Percentiles rank a stretch among this genome's conserved stretches.
Conservation (phyloP, 2,888 invertebrate species). For the Scaptomyza polygonia region DNA sequence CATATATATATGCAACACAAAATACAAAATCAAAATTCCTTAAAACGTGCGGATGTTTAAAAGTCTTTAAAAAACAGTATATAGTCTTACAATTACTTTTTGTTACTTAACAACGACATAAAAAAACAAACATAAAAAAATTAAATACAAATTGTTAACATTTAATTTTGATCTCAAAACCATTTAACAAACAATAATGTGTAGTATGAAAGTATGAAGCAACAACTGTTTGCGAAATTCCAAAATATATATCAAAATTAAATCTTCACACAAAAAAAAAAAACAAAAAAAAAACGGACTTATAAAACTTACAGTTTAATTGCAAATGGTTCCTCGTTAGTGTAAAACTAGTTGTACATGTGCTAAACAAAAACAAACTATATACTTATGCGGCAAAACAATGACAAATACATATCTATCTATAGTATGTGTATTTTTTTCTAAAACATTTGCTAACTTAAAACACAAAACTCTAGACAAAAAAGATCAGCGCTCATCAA, state of each 20-base stretch:
- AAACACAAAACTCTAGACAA: conserved; percentile 29
- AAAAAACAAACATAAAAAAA: conserved; percentile 23
- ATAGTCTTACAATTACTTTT: conserved; percentile 70
- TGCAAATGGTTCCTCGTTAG: conserved; percentile 83
- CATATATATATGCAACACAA: no score
- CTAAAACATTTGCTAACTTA: conserved; percentile 46
- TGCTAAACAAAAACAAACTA: conserved; percentile 53
- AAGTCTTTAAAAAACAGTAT: conserved; percentile 62
- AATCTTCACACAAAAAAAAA: conserved; percentile 54
- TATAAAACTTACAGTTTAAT: conserved; percentile 63
- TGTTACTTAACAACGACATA: conserved; percentile 31
- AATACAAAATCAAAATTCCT: conserved; percentile 10
- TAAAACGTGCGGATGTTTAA: conserved; percentile 39
- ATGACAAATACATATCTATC: conserved; percentile 25
- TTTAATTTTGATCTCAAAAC: conserved; percentile 81
- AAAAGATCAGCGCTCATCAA: conserved; percentile 54
- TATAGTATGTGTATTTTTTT: conserved; percentile 44
- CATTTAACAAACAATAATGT: conserved; percentile 57
- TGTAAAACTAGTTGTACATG: conserved; percentile 76
- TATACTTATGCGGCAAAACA: conserved; percentile 38
- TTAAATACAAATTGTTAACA: conserved; percentile 48
- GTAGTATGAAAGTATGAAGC: conserved; percentile 52
- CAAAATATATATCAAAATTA: conserved; percentile 76
- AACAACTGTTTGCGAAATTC: conserved; percentile 73
- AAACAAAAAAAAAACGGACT: conserved; percentile 36